phyloP scores from a whole-genome alignment of 1,140 invertebrate species.

The Leptestheria dahalacensis region DNA sequence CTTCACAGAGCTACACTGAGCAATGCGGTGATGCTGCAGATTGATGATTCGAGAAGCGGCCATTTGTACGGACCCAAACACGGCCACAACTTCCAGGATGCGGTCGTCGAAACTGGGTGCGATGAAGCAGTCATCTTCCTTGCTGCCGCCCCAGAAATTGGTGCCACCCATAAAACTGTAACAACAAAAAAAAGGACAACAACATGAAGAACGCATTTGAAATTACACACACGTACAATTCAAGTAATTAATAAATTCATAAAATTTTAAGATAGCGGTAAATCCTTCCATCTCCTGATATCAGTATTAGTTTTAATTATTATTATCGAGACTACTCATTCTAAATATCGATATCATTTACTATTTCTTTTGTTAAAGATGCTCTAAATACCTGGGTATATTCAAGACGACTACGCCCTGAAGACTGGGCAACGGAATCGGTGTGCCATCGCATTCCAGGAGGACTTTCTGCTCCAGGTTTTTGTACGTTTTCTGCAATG shows the following conservation, averaged over 20 bases:
- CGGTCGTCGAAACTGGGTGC: slow-evolving; percentile 83
- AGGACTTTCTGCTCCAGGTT: slow-evolving; percentile 91
- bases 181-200: slow-evolving; percentile 21
- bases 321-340: too few species aligned
- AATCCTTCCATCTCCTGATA: too few species aligned
- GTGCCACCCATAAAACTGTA: slow-evolving; percentile 88
- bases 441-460: slow-evolving; percentile 78
- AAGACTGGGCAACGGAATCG: slow-evolving; percentile 77
- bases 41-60: slow-evolving; percentile 87
- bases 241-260: too few species aligned
- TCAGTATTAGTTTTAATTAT: too few species aligned
- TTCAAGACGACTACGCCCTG: slow-evolving; percentile 95
- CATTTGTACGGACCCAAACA: slow-evolving; percentile 94
- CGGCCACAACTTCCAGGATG: slow-evolving; percentile 86
- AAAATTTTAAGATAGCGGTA: too few species aligned
- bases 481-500: slow-evolving; percentile 70
- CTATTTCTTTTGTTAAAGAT: too few species aligned
- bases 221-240: too few species aligned
- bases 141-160: slow-evolving; percentile 93
- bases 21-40: slow-evolving; percentile 89
- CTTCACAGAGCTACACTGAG: slow-evolving; percentile 86
- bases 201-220: slow-evolving; percentile 8
- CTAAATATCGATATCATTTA: too few species aligned
- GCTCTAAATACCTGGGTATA: slow-evolving; percentile 58
- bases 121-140: slow-evolving; percentile 73